Conservation (phyloP, 2,888 invertebrate genomes). For the Plusia festucae region DNA sequence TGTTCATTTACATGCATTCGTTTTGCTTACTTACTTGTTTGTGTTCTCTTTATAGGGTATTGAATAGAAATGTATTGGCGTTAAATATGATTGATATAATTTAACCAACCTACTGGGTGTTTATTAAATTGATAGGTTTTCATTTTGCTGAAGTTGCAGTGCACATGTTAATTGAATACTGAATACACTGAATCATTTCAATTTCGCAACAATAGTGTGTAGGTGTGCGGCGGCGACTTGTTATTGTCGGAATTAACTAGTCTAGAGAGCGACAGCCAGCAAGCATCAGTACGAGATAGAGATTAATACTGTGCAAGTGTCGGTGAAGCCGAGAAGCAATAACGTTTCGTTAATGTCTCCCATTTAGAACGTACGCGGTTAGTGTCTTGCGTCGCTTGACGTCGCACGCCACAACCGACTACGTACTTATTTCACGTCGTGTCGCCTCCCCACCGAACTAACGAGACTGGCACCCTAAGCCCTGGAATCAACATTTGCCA, state of each 20-base stretch:
- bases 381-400: slow-evolving; percentile 80
- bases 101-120: slow-evolving; percentile 22
- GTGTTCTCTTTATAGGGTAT: slow-evolving; percentile 74
- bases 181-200: slow-evolving; percentile 37
- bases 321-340: slow-evolving; percentile 83
- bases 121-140: slow-evolving; percentile 18
- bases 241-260: slow-evolving; percentile 75
- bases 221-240: slow-evolving; percentile 47
- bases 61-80: slow-evolving; percentile 70
- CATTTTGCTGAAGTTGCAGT: slow-evolving; percentile 11
- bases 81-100: slow-evolving; percentile 46
- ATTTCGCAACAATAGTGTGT: slow-evolving; percentile 37
- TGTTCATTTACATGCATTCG: slow-evolving; percentile 84
- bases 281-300: slow-evolving; percentile 77
- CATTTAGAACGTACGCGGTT: slow-evolving; percentile 85
- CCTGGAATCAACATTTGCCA: slow-evolving; percentile 83
- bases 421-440: slow-evolving; percentile 74
- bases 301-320: slow-evolving; percentile 86
- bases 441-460: slow-evolving; percentile 67
- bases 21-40: slow-evolving; percentile 79
- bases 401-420: slow-evolving; percentile 70
- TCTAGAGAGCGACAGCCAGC: slow-evolving; percentile 66
- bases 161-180: slow-evolving; percentile 40
- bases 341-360: slow-evolving; percentile 86
- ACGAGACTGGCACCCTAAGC: slow-evolving; percentile 80